Percentiles rank a stretch among this genome's conserved stretches.
Evolutionary conservation across 2,797 vertebrate genomes (phyloP).

Genomic region (Myiothlypis chrysogaster): DNA sequence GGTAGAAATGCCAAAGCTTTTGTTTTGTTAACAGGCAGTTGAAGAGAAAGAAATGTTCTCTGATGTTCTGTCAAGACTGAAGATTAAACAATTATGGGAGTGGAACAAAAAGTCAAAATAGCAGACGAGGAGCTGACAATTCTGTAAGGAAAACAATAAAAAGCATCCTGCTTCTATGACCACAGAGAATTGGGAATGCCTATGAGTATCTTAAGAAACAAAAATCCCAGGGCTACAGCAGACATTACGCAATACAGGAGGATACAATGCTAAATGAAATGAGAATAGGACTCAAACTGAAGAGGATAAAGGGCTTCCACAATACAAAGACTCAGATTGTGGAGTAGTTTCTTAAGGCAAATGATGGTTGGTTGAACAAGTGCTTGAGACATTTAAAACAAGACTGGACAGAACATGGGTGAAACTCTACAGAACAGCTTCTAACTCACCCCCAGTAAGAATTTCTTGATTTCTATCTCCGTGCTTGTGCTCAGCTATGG

Average conservation of each 20-base stretch:
- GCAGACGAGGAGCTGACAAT: not conserved
- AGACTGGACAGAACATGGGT: slow-evolving; percentile 35
- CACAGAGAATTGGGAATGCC: not conserved
- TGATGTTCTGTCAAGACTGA: not conserved
- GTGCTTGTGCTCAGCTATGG: not conserved
- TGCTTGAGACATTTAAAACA: slow-evolving; percentile 32
- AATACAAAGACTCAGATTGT: not conserved
- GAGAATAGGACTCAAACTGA: not conserved
- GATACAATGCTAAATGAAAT: not conserved
- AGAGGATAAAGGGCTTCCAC: not conserved
- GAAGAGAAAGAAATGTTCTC: not conserved
- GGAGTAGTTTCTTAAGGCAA: not conserved
- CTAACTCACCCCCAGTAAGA: not conserved
- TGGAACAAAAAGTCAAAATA: slow-evolving; percentile 28
- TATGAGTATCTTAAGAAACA: not conserved
- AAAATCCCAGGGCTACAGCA: not conserved
- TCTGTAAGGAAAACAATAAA: not conserved
- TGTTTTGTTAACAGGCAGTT: not conserved
- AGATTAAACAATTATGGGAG: not conserved
- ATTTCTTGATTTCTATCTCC: not conserved
- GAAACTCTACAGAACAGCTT: not conserved
- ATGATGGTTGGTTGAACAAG: not conserved
- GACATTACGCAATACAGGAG: not conserved
- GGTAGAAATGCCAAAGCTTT: not conserved
- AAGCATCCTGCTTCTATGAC: not conserved